Evolutionary conservation across 2,888 invertebrate species (phyloP).

Genomic region (Darwinula stevensoni): DNA sequence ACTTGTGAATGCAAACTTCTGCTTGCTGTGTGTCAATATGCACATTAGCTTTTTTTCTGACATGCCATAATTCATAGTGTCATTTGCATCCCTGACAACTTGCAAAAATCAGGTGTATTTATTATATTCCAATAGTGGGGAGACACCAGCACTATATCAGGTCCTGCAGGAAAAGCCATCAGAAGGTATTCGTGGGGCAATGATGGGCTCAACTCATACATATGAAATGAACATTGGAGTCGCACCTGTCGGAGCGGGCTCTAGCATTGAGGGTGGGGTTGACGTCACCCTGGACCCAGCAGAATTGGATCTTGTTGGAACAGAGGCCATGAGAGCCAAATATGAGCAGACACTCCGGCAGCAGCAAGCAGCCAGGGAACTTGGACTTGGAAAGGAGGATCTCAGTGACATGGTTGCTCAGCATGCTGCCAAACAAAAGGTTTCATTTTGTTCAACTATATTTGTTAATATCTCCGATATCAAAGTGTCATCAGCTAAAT

Average conservation of each 20-base stretch:
- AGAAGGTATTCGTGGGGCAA: slow-evolving; percentile 49
- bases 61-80: no score
- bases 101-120: no score
- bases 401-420: slow-evolving; percentile 95
- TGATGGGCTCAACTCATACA: slow-evolving; percentile 91
- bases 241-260: slow-evolving; percentile 16
- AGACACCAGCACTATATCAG: slow-evolving; percentile 80
- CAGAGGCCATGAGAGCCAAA: slow-evolving; percentile 71
- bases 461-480: no score
- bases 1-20: no score
- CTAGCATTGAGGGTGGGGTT: slow-evolving; percentile 22
- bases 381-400: slow-evolving; percentile 60
- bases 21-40: no score
- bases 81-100: no score
- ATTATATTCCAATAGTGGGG: no score
- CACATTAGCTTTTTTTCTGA: no score
- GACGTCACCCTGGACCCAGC: slow-evolving; percentile 91
- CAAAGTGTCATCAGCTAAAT: no score
- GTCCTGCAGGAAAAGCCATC: slow-evolving; percentile 79
- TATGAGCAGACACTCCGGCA: slow-evolving; percentile 90
- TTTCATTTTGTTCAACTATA: no score
- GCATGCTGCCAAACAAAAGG: slow-evolving; percentile 86
- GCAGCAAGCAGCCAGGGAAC: slow-evolving; percentile 31
- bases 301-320: slow-evolving; percentile 69
- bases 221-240: slow-evolving; percentile 44